These are phyloP conservation scores for Masticophis lateralis DNA, from an alignment of 2,797 vertebrate genomes.

Conservation along the genomic window DNA sequence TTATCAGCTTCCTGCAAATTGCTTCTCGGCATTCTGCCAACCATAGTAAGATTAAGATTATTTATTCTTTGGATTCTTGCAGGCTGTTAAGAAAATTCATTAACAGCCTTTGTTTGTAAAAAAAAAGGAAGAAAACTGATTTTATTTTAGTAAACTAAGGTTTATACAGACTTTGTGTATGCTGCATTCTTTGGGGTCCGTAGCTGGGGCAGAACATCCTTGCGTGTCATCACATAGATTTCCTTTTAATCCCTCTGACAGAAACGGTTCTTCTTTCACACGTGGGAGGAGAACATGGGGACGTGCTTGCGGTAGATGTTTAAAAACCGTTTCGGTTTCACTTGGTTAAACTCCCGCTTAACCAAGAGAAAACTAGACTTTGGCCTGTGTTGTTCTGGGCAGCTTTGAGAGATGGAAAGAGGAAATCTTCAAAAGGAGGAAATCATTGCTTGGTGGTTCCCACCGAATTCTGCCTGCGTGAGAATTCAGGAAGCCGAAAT, in stretches of 20 bases:
- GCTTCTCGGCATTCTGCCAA: too few relatives aligned
- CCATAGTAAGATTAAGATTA: too few relatives aligned
- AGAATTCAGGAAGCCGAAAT: background rate
- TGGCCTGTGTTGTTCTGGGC: background rate
- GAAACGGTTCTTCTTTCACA: background rate
- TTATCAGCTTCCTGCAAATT: too few relatives aligned
- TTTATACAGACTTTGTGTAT: too few relatives aligned
- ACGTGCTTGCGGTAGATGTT: background rate
- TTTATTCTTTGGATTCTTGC: too few relatives aligned
- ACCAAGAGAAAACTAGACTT: background rate
- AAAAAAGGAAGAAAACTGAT: too few relatives aligned
- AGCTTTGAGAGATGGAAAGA: background rate
- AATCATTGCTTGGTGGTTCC: background rate
- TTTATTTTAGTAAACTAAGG: too few relatives aligned
- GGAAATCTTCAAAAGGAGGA: background rate
- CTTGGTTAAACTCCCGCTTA: background rate
- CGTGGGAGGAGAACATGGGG: background rate
- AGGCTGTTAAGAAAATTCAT: too few relatives aligned
- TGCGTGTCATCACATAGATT: background rate
- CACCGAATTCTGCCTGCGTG: background rate
- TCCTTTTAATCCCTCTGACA: background rate
- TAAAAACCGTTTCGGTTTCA: background rate
- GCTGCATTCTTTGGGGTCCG: too few relatives aligned
- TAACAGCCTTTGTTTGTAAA: too few relatives aligned
- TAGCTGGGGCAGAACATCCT: background rate